Evolutionary conservation across 2,113 vertebrate genomes (phyloP), one percentile per base, ranked within the genome.

Genomic region (Penelope pileata): DNA sequence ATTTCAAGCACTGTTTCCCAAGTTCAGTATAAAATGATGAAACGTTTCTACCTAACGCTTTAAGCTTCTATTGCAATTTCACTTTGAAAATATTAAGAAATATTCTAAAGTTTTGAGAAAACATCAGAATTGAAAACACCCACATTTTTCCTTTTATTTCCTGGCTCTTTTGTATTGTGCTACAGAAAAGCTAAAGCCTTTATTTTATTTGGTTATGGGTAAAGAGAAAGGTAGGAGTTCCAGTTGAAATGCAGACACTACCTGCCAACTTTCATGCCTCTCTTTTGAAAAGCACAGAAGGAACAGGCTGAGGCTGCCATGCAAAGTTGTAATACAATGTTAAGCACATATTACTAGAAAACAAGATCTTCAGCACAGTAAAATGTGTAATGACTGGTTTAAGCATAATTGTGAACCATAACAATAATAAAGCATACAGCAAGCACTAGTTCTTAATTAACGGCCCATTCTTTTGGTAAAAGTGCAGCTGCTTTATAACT

Each of bases 371-470:
- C 86, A 84, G 86, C 90, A 96, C 74, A 82, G 85, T 81, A 96
- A 96, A 92, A 94, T 92, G 86, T 92, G 70, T 97, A 98, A 98
- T 97, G 93, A 98, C 60, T 97, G 93, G 97, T 96, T 96, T 94
- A 96, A 95, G 95, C 92, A 94, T 97, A 97, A 93, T 90, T 97
- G 87, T 26, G 13, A 96, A 92, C 81, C 82, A 90, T 95, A 96
- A 92, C 94, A 97, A 97, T 96, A 98, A 97, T 97, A 96, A 98
- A 98, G 85, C 91, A 94, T 96, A 91, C 72, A 86, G 95, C 94
- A 97, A 98, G 84, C 96, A 97, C 96, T 81, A 90, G 90, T 96
- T 96, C 95, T 96, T 98, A 98, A 98, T 97, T 97, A 98, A 97
- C 90, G 60, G 66, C 80, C 93, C 94, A 87, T 97, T 98, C 70